Base-by-base conservation (phyloP, 2,888 invertebrate genomes). In the Diploptera punctata region DNA sequence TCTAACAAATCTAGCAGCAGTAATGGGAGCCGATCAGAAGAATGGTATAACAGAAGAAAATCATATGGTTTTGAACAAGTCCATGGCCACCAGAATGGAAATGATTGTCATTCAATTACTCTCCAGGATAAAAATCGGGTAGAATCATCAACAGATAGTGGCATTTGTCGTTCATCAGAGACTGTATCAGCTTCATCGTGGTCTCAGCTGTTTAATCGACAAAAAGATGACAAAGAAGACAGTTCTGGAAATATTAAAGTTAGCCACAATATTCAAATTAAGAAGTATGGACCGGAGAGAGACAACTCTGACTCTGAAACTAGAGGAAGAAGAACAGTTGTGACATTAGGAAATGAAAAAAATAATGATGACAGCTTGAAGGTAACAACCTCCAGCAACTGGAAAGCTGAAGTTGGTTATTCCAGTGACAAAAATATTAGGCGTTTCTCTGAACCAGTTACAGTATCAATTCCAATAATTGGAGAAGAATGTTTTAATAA, bases 1-100 rank as follows among this genome's bases (percentile, higher is more conserved):
- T 83, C 82, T 1, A 84, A 83, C 77, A 79, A 83, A 73, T 76
- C 80, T 2, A 81, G 81, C 75, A 80, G 80, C 16, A 80, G 77
- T 67, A 84, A 61, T 80, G 85, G 29, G 84, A 85, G 80, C 83
- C 83, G 77, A 82, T 84, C 82, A 81, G 89, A 90, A 77, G 89
- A 89, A 77, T 93, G 93, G 92, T 91, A 90, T 79, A 87, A 88
- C 74, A 85, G 93, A 76, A 85, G 93, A 76, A 93, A 93, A 82
- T 93, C 93, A 19, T 93, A 93, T 79, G 92, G 93, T 72, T 93
- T 93, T 78, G 90, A 90, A 79, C 85, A 86, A 75, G 86, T 87
- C 80, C 79, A 80, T 67, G 79, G 77, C 44, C 79, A 78, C 52
- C 78, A 76, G 19, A 47, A 38, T 13, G 33, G 19, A 16, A 67